A percentile compares a stretch with the other conserved stretches of the same genome.
phyloP scores from a whole-genome alignment of 2,888 invertebrate genomes.

The Eupithecia subfuscata region DNA sequence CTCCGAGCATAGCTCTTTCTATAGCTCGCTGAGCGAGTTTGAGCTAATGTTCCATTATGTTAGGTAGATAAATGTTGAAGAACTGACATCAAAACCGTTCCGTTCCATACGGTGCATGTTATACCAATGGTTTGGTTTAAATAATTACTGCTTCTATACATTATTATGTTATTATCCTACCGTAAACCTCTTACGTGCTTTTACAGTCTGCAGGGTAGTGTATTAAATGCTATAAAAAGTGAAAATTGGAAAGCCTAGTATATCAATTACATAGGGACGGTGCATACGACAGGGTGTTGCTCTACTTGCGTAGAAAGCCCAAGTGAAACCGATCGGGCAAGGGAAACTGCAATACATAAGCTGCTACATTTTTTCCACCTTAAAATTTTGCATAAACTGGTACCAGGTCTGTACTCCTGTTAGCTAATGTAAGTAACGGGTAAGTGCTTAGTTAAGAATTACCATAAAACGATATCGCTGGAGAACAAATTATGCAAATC shows the following conservation, averaged over 20 bases:
- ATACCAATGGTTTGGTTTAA: not conserved
- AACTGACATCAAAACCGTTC: not conserved
- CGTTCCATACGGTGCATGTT: not conserved
- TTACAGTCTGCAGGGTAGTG: not conserved
- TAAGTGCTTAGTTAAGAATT: not conserved
- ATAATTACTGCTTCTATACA: not conserved
- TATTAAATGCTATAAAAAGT: conserved; percentile 33
- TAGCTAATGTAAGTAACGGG: not conserved
- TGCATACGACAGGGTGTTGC: conserved; percentile 54
- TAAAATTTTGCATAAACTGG: conserved; percentile 4
- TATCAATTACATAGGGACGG: conserved; percentile 60
- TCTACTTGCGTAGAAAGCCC: conserved; percentile 68
- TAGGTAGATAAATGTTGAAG: not conserved
- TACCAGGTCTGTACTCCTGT: not conserved
- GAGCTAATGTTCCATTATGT: not conserved
- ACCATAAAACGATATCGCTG: not conserved
- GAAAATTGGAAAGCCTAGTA: conserved; percentile 40
- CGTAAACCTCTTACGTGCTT: not conserved
- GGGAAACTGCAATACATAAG: conserved; percentile 38
- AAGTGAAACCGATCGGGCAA: conserved; percentile 60
- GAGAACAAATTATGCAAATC: not conserved
- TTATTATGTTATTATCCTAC: not conserved
- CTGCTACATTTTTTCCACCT: conserved; percentile 18
- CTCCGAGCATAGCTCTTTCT: not conserved
- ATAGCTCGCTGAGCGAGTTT: not conserved